Base-by-base conservation (phyloP, 2,113 vertebrate genomes). In the Varanus komodoensis region DNA sequence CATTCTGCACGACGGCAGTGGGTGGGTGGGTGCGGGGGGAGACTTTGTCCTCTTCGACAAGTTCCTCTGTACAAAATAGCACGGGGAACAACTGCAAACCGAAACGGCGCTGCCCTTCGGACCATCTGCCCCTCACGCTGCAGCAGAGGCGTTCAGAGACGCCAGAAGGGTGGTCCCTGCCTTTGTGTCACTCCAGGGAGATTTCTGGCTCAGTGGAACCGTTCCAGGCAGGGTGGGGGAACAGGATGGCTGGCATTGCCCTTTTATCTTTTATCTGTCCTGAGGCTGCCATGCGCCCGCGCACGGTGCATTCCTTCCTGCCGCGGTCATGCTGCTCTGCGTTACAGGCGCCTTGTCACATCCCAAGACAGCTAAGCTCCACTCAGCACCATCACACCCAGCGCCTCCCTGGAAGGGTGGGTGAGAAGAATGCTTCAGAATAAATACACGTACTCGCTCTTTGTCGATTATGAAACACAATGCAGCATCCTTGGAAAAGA, bases 181-280 rank as follows among this genome's bases (percentile, higher is more conserved):
- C 14, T 68, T 78, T 78, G 38, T 38, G 57, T n/a, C 64, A 57
- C 25, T 38, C 64, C 19, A 54, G 64, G 32, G 68, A 44, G 80
- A 86, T 79, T 80, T 57, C n/a, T n/a, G 57, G 74, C 48, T n/a
- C 57, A 54, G 80, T 68, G 38, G 61, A 69, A 79, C 48, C 44
- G 8, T 54, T 50, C 82, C 57, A 68, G 29, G 57, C 57, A 48
- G 2, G 50, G n/a, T 21, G 12, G n/a, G 44, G 69, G 11, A 23
- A 38, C 21, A 57, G 50, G 69, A 67, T 48, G 19, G 61, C 82
- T 17, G 17, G 82, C 48, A 14, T 4, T 17, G 57, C 61, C 69
- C 52, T 21, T 0, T 82, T 86, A 64, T 91, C 92, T 93, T 32
- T 84, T 92, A 85, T 90, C 89, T 90, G 11, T 54, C 3, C 57